Conservation (phyloP, 2,797 vertebrate species). For the Cyprinodon diabolis region DNA sequence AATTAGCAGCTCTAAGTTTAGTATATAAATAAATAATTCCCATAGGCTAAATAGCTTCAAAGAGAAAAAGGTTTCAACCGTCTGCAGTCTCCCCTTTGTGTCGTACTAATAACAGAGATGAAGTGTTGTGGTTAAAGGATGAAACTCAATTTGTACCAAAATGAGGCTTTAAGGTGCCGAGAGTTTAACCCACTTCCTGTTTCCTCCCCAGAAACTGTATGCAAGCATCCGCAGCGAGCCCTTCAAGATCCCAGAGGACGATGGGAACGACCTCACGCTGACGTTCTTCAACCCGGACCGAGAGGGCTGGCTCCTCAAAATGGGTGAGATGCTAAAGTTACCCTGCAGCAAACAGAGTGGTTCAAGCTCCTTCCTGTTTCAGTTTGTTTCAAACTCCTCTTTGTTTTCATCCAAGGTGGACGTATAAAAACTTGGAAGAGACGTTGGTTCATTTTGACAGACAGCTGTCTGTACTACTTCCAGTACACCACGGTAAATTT, state of each 20-base stretch:
- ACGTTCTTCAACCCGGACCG: slow-evolving; percentile 95
- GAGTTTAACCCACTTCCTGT: neutral
- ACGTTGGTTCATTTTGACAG: slow-evolving; percentile 96
- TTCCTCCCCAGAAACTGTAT: slow-evolving; percentile 85
- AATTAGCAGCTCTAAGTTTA: too few relatives aligned
- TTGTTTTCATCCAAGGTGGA: slow-evolving; percentile 81
- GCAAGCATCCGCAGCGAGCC: slow-evolving; percentile 93
- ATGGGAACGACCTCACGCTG: slow-evolving; percentile 91
- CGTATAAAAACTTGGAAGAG: slow-evolving; percentile 97
- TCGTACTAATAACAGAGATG: too few relatives aligned
- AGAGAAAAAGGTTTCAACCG: too few relatives aligned
- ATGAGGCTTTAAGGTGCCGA: neutral
- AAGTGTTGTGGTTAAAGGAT: too few relatives aligned
- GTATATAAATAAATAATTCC: too few relatives aligned
- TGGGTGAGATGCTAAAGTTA: slow-evolving; percentile 78
- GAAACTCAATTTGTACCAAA: neutral
- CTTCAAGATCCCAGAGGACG: slow-evolving; percentile 93
- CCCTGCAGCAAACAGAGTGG: neutral
- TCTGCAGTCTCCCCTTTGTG: too few relatives aligned
- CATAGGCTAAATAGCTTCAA: too few relatives aligned
- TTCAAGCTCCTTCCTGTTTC: neutral
- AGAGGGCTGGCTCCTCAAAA: slow-evolving; percentile 95
- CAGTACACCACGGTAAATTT: slow-evolving; percentile 91
- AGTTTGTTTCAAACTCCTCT: fast-evolving
- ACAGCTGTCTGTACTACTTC: slow-evolving; percentile 96